Conservation (phyloP, 1,140 invertebrate genomes). For the Penaeus chinensis region DNA sequence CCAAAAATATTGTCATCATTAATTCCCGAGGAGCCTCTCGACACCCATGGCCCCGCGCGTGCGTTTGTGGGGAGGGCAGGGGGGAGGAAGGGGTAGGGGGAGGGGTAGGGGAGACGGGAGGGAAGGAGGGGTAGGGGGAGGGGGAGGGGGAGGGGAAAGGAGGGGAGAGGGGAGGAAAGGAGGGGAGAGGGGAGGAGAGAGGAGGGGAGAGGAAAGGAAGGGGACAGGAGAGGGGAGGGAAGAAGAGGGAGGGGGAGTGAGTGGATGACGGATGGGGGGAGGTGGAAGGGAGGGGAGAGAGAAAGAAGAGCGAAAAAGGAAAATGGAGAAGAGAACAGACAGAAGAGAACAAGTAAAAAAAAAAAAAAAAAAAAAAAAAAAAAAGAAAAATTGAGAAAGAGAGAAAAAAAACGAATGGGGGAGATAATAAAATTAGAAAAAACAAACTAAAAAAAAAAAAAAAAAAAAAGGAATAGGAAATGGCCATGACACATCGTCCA, state of each 20-base stretch:
- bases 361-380: not conserved
- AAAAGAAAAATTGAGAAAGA: slow-evolving; percentile 11
- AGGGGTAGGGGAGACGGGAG: not conserved
- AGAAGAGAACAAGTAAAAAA: not conserved
- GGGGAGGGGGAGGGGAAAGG: not conserved
- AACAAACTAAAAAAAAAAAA: not conserved
- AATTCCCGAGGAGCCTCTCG: too few relatives aligned
- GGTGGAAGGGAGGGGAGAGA: not conserved
- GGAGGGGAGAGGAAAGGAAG: not conserved
- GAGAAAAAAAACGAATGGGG: not conserved
- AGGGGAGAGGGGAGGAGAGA: not conserved
- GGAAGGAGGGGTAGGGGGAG: not conserved
- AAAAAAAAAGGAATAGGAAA: too few relatives aligned
- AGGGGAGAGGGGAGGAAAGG: not conserved
- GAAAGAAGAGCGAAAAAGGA: not conserved
- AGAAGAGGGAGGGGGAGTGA: not conserved
- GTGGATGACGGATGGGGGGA: not conserved
- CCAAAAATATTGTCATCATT: slow-evolving; percentile 22
- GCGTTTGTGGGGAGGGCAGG: not conserved
- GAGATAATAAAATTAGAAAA: not conserved
- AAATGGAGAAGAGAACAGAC: not conserved
- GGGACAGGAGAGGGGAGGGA: not conserved
- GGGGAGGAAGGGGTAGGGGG: not conserved
- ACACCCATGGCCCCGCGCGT: too few relatives aligned
- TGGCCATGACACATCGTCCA: too few relatives aligned